Conservation (phyloP, 23 tunicate species). For the Botrylloides violaceus region DNA sequence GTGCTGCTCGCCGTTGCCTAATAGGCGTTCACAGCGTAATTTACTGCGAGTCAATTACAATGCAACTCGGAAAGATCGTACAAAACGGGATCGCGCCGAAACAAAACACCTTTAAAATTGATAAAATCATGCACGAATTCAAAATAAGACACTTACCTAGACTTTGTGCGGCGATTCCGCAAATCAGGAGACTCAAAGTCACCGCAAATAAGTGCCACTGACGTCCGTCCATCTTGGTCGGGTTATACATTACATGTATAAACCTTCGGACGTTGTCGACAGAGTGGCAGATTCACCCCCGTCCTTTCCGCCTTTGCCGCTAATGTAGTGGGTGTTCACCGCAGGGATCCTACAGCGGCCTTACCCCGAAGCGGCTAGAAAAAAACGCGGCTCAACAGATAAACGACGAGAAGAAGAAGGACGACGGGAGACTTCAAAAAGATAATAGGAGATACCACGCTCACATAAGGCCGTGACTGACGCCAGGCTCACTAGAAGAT, state of each 20-base stretch:
- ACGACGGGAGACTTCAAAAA: neutral
- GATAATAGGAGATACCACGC: neutral
- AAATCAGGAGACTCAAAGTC: slow-evolving; percentile 3
- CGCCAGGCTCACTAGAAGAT: neutral
- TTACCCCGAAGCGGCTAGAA: slow-evolving; percentile 1
- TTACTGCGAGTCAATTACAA: no score
- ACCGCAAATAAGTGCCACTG: slow-evolving; percentile 23
- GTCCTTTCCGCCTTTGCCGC: slow-evolving; percentile 13
- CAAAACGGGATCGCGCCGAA: no score
- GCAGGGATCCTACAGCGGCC: slow-evolving; percentile 6
- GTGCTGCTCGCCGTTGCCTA: no score
- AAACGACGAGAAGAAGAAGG: neutral
- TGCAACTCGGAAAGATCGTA: no score
- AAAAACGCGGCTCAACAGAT: neutral
- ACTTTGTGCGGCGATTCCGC: slow-evolving; percentile 3
- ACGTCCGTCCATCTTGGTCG: slow-evolving; percentile 47
- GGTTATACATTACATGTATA: slow-evolving; percentile 86
- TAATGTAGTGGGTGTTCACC: neutral
- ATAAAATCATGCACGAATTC: slow-evolving; percentile 10
- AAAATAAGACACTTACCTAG: neutral
- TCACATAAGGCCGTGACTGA: neutral
- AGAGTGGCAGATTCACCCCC: slow-evolving; percentile 15
- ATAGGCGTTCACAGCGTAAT: no score
- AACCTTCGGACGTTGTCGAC: slow-evolving; percentile 53
- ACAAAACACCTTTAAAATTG: no score